phyloP scores from a whole-genome alignment of 2,888 invertebrate species.

The Diploptera punctata region DNA sequence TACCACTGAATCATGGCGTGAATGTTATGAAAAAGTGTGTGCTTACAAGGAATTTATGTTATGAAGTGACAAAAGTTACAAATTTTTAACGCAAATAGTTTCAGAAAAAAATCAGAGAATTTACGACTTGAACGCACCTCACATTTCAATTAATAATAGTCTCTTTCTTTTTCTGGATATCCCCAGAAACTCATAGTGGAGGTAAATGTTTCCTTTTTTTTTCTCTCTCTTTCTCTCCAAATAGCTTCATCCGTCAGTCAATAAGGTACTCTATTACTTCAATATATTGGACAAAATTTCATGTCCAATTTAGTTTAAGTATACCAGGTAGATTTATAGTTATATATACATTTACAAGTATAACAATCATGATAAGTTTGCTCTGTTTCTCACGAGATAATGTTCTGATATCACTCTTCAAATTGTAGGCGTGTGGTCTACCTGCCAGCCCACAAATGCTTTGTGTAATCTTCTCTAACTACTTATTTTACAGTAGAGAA shows the following conservation, averaged over 20 bases:
- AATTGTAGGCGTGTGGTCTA: constrained; percentile 18
- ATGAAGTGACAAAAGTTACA: too few species aligned
- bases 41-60: too few species aligned
- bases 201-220: neutral
- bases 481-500: constrained; percentile 80
- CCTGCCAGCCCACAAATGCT: neutral
- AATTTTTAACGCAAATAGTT: too few species aligned
- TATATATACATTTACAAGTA: constrained; percentile 40
- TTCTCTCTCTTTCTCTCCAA: constrained; percentile 8
- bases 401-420: constrained; percentile 10
- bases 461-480: neutral
- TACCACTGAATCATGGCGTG: too few species aligned
- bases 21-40: too few species aligned
- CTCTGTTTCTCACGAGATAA: neutral
- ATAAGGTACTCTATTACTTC: constrained; percentile 40
- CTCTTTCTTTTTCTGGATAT: neutral
- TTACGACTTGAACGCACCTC: too few species aligned
- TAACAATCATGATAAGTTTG: constrained; percentile 37
- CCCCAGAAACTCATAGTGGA: constrained; percentile 9
- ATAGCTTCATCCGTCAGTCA: too few species aligned
- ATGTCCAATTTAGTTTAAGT: constrained; percentile 36
- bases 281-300: constrained; percentile 32
- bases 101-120: too few species aligned
- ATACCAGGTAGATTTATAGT: constrained; percentile 39
- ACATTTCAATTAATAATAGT: constrained; percentile 19